phyloP scores from a whole-genome alignment of 2,888 invertebrate species.

The Drosophila austrosaltans region DNA sequence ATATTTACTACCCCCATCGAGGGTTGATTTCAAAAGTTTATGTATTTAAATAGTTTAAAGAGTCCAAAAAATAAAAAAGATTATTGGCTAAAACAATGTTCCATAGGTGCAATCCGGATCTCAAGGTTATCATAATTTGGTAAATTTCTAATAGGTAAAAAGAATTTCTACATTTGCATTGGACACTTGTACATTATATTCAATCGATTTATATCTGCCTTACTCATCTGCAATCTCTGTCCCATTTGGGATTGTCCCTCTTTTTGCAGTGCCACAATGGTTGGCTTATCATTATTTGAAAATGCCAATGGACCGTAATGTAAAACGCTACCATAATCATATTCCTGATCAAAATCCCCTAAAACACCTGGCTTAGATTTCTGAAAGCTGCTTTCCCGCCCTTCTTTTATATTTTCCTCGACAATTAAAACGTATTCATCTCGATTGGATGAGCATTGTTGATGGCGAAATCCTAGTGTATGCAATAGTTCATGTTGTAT shows the following conservation, averaged over 20 bases:
- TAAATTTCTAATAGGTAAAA: neutral
- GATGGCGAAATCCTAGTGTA: conserved; percentile 90
- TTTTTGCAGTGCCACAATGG: conserved; percentile 85
- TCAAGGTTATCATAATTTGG: no score
- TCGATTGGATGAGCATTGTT: conserved; percentile 89
- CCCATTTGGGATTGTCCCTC: conserved; percentile 57
- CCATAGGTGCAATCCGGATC: no score
- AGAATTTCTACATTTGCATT: conserved; percentile 16
- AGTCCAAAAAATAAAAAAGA: no score
- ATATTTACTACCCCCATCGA: neutral
- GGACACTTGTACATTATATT: conserved; percentile 67
- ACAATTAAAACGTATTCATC: conserved; percentile 87
- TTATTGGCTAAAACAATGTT: no score
- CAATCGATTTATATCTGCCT: conserved; percentile 55
- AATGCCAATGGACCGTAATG: conserved; percentile 90
- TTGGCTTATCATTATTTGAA: conserved; percentile 87
- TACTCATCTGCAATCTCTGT: conserved; percentile 56
- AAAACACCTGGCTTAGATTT: conserved; percentile 85
- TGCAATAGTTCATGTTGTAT: conserved; percentile 91
- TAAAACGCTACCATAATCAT: conserved; percentile 91
- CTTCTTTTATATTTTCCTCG: conserved; percentile 83
- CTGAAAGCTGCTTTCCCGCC: conserved; percentile 87
- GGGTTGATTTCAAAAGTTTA: neutral
- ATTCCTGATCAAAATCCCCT: conserved; percentile 87
- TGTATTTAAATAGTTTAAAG: no score